Evolutionary conservation across 1,140 invertebrate genomes (phyloP), one percentile per base, ranked within the genome.

Genomic region (Drosophila nigromelanica): DNA sequence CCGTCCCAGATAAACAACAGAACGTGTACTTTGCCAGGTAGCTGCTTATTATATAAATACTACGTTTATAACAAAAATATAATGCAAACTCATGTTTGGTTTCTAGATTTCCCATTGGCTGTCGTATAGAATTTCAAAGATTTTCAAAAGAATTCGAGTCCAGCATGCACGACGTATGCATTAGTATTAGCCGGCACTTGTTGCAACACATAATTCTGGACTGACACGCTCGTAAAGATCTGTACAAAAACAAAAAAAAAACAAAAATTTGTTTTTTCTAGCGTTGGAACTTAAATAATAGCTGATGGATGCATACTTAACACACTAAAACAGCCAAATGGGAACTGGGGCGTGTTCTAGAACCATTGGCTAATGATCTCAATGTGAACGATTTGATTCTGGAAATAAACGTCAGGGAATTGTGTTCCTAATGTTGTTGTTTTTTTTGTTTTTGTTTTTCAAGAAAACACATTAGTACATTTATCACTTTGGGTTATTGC

Each of bases 311-410:
- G 21, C 47, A 39, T 21, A 40, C 55, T 59, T 48, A 51, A 8
- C 35, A 60, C 4, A 35, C 55, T 27, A 14, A 30, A 48, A 40
- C 48, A 40, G 30, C 24, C 35, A 15, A 39, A 50, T 21, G 10
- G 37, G 63, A 63, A 64, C 60, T 71, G 61, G 68, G 30, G 51
- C 61, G 61, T 39, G 40, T 33, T 54, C 18, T 35, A 14, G 59
- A 35, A 39, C 24, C 37, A 27, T 48, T 70, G 35, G 7, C 12
- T 42, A 63, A 56, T 59, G 64, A 47, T 21, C 42, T 39, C 35
- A 52, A 40, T 40, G 39, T 40, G 39, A 42, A 52, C n/a, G 11
- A 63, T 52, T 27, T 52, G 40, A 40, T 68, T 50, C 45, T 56
- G 54, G 45, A 68, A 68, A 68, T 59, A 48, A 40, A 59, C 64